phyloP scores from a whole-genome alignment of 2,797 vertebrate species.

The Sebastes matsubarae region DNA sequence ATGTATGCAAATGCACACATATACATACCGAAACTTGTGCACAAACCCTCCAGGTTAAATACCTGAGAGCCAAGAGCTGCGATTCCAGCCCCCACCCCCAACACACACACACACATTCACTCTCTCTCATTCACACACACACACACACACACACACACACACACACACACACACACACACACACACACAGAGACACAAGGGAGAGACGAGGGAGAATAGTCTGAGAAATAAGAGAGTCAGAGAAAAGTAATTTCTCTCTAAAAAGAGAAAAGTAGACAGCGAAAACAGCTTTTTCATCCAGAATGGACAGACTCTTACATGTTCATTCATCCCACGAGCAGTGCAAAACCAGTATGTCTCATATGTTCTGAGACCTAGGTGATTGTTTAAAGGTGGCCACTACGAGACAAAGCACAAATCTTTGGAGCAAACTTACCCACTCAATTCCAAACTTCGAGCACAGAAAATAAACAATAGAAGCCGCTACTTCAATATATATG shows the following conservation, averaged over 20 bases:
- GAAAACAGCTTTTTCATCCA: not conserved
- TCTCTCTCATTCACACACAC: not conserved
- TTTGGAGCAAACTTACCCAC: not conserved
- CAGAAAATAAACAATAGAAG: not conserved
- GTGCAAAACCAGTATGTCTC: not conserved
- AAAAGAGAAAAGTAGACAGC: not conserved
- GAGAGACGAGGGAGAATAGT: not conserved
- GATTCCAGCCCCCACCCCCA: constrained; percentile 23
- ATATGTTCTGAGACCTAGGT: not conserved
- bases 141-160: not conserved
- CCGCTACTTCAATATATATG: too few relatives aligned
- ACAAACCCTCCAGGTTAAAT: constrained; percentile 62
- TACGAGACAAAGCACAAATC: not conserved
- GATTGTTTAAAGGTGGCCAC: not conserved
- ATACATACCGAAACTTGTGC: constrained; percentile 26
- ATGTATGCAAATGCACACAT: constrained; percentile 17
- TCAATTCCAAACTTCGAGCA: not conserved
- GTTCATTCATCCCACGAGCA: not conserved
- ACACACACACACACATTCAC: not conserved
- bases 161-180: not conserved
- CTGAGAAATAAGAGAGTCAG: not conserved
- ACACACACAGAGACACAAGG: too few relatives aligned
- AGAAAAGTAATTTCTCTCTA: not conserved
- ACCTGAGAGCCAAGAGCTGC: constrained; percentile 56
- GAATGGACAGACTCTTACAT: not conserved